These are phyloP conservation scores for Azorinus chamasolen DNA, from an alignment of 2,888 invertebrate species.

Conservation along the genomic window DNA sequence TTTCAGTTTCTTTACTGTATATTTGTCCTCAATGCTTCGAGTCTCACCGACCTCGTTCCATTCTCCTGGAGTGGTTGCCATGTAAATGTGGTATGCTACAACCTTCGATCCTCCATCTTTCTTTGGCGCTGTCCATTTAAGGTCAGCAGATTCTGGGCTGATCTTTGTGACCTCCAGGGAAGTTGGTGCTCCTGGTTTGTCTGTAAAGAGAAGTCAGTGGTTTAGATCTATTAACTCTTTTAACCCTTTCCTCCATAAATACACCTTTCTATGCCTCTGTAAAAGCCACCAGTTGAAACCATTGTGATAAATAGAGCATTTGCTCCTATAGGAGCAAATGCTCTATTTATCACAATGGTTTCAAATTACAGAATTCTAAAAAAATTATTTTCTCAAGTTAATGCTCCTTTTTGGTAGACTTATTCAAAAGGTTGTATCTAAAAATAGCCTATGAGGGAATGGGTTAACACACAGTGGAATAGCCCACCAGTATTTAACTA, in stretches of 20 bases:
- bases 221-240: too few relatives aligned
- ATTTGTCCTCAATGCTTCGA: slow-evolving; percentile 69
- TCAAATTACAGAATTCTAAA: too few relatives aligned
- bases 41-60: slow-evolving; percentile 76
- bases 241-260: too few relatives aligned
- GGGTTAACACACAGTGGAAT: too few relatives aligned
- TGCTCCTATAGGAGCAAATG: too few relatives aligned
- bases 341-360: too few relatives aligned
- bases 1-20: slow-evolving; percentile 68
- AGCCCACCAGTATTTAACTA: too few relatives aligned
- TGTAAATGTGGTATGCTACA: slow-evolving; percentile 73
- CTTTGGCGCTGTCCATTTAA: slow-evolving; percentile 84
- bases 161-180: slow-evolving; percentile 70
- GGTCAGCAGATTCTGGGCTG: slow-evolving; percentile 67
- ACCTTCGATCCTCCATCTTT: slow-evolving; percentile 82
- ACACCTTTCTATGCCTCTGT: too few relatives aligned
- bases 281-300: too few relatives aligned
- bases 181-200: slow-evolving; percentile 74
- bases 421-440: not conserved
- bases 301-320: too few relatives aligned
- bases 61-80: slow-evolving; percentile 61
- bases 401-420: not conserved
- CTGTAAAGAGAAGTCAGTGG: slow-evolving; percentile 38
- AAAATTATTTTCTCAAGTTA: too few relatives aligned
- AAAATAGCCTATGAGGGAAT: too few relatives aligned